Evolutionary conservation across 2,888 invertebrate species (phyloP), one percentile per base, ranked within the genome.

Genomic region (Platerodrilus igneus): DNA sequence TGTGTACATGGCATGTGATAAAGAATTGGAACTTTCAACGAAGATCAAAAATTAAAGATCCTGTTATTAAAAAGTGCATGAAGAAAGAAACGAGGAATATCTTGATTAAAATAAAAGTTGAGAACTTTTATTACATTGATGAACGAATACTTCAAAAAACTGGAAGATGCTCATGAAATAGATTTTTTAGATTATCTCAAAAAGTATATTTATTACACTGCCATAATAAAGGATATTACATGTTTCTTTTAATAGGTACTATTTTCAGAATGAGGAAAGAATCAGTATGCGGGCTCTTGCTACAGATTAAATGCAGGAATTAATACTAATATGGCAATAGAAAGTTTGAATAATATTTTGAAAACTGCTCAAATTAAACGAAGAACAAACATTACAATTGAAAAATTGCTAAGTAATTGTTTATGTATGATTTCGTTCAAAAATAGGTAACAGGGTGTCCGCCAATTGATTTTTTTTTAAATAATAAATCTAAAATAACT

Each of bases 21-120:
- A 53, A 49, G 25, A 52, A 50, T 23, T 50, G 49, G 49, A 47
- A 51, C 25, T 47, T n/a, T n/a, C n/a, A n/a, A n/a, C n/a, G n/a
- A n/a, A n/a, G n/a, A n/a, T n/a, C n/a, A n/a, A n/a, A n/a, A n/a
- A n/a, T n/a, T n/a, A n/a, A n/a, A n/a, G n/a, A n/a, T n/a, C n/a
- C n/a, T n/a, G n/a, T n/a, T n/a, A 46, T 27, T 16, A 45, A 22
- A 21, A 35, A 42, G 20, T 16, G 26, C 30, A 46, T 46, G 46
- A 48, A 41, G 28, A 37, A 14, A 9, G 36, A 50, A 14, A 44
- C 47, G 47, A 47, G 32, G 29, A 48, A 21, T 37, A 50, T 50
- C 30, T 26, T 48, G 8, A n/a, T n/a, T n/a, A 48, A 42, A 32
- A 43, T 43, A 32, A 45, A 41, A 4, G 17, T 41, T 16, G 31